Evolutionary conservation across 1,140 invertebrate genomes (phyloP).

Genomic region (Leptoteleia sp.): DNA sequence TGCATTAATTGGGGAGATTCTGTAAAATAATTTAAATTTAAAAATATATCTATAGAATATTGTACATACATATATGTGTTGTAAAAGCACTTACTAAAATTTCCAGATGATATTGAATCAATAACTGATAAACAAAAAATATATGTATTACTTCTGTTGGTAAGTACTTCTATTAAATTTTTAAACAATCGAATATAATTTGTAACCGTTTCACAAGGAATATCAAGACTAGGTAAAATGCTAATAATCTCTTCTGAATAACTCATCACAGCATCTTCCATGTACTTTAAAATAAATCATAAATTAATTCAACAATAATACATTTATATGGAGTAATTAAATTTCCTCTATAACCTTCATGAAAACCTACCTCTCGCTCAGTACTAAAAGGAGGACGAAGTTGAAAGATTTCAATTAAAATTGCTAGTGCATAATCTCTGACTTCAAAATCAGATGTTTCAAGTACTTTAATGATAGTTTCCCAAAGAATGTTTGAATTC

Average conservation of each 20-base stretch:
- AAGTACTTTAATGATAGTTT: slow-evolving; percentile 65
- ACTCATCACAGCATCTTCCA: slow-evolving; percentile 50
- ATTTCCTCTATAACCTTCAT: slow-evolving; percentile 3
- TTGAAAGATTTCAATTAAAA: slow-evolving; percentile 69
- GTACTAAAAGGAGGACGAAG: slow-evolving; percentile 37
- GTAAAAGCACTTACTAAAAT: no score
- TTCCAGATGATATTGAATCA: slow-evolving; percentile 61
- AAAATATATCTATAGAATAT: not conserved
- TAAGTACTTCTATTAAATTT: slow-evolving; percentile 48
- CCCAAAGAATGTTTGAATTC: slow-evolving; percentile 64
- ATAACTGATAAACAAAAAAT: slow-evolving; percentile 69
- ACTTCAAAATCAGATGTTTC: slow-evolving; percentile 63
- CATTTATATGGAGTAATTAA: not conserved
- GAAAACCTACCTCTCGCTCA: slow-evolving; percentile 57
- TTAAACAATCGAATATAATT: slow-evolving; percentile 49
- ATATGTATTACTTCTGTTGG: slow-evolving; percentile 20
- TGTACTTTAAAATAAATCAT: slow-evolving; percentile 53
- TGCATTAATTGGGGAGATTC: slow-evolving; percentile 54
- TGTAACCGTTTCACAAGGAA: slow-evolving; percentile 27
- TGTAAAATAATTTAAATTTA: slow-evolving; percentile 12
- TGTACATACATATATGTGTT: slow-evolving; percentile 67
- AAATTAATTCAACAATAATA: not conserved
- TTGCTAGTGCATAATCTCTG: slow-evolving; percentile 68
- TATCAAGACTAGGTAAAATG: slow-evolving; percentile 35
- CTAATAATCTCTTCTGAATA: slow-evolving; percentile 37